Base-by-base conservation (phyloP, 2,113 vertebrate species). In the Bubalus kerabau region DNA sequence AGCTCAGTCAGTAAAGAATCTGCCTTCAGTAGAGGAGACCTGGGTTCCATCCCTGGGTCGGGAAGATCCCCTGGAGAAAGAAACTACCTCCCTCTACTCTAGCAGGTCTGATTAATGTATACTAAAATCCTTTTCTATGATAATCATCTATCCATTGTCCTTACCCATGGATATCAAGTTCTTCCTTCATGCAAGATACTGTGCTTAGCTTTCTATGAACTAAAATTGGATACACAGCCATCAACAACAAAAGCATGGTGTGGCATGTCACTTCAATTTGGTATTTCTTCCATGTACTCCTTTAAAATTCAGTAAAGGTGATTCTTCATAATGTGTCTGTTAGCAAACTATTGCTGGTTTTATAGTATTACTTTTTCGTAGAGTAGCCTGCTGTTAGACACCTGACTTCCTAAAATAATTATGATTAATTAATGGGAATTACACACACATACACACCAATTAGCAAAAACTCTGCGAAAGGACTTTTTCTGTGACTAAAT, bases 181-280 rank as follows among this genome's bases (percentile, higher is more conserved):
- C 36, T 57, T 96, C 54, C 48, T 90, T 95, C 17, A 48, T 85
- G 52, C 23, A 81, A 64, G 19, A 84, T 90, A 96, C 8, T 81
- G 0, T 94, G 43, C 32, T 94, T 97, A 96, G 83, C 32, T 87
- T 76, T 92, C 24, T 48, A 46, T 80, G 36, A 97, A 91, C 43
- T 84, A 40, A 90, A 98, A 64, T 96, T 52, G 78, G n/a, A 54
- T 40, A 56, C 30, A 74, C 6, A 85, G 40, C 43, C 82, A 2
- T 36, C 40, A 87, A 46, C 28, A 59, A 46, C 59, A 84, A 78
- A 23, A 92, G 26, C 19, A 91, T 54, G n/a, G 67, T 78, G 3
- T 81, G 54, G 24, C 43, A 78, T 93, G 26, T 96, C 36, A 54
- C 67, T 87, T 97, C 21, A 88, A 30, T n/a, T 60, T 80, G 32